phyloP scores from a whole-genome alignment of 2,888 invertebrate genomes.

The Chelonus formosanus region DNA sequence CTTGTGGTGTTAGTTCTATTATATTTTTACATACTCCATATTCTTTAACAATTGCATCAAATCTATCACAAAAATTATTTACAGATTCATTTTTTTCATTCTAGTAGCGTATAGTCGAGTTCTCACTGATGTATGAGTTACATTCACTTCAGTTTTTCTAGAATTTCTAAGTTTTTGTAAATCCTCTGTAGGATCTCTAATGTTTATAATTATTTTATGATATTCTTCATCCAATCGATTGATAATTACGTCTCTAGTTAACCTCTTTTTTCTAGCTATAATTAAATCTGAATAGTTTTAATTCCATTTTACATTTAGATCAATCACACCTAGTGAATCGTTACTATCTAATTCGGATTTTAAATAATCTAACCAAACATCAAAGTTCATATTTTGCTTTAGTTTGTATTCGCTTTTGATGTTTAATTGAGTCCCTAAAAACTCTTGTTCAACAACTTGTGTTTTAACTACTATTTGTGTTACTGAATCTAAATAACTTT shows the following conservation, averaged over 20 bases:
- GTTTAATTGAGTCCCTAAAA: not conserved
- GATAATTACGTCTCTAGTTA: not conserved
- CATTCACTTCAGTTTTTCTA: constrained; percentile 27
- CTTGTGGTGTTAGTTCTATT: constrained; percentile 17
- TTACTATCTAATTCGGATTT: constrained; percentile 1
- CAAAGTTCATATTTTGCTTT: not conserved
- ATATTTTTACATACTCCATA: not conserved
- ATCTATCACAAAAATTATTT: constrained; percentile 18
- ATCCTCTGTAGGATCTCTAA: not conserved
- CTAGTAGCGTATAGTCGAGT: constrained; percentile 29
- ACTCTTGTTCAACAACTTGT: too few relatives aligned
- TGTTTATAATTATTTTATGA: not conserved
- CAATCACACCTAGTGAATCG: not conserved
- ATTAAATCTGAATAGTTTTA: too few relatives aligned
- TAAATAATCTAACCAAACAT: constrained; percentile 2
- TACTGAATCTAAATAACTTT: too few relatives aligned
- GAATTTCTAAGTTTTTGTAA: not conserved
- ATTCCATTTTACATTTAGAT: not conserved
- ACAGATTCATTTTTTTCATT: constrained; percentile 19
- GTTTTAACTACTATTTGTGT: too few relatives aligned
- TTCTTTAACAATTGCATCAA: constrained; percentile 10
- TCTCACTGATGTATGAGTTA: constrained; percentile 36
- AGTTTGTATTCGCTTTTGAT: constrained; percentile 4
- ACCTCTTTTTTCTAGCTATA: not conserved
- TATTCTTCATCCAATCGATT: not conserved